A percentile compares a stretch with the other conserved stretches of the same genome.
Evolutionary conservation across 2,113 vertebrate genomes (phyloP).

Genomic region (Asarcornis scutulata): DNA sequence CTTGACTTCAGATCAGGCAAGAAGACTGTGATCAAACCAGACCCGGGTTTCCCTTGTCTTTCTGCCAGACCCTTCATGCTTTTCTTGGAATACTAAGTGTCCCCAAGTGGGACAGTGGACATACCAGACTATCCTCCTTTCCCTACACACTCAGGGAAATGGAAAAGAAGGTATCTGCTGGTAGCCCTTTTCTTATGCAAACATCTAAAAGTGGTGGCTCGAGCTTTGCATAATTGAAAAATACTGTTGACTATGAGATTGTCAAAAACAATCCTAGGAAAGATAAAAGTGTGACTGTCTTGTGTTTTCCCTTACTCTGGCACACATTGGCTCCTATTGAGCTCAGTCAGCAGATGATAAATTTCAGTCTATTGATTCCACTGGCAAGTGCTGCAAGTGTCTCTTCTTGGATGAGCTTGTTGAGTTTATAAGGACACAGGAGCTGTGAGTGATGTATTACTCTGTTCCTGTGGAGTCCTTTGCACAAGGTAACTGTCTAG

Average conservation of each 20-base stretch:
- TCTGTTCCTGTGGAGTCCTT: not conserved
- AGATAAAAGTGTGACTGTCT: not conserved
- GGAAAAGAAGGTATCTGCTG: not conserved
- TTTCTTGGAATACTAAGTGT: fast-evolving
- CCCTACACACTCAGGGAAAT: not conserved
- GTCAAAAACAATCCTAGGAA: not conserved
- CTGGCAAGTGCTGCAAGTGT: slow-evolving; percentile 2
- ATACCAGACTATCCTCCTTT: not conserved
- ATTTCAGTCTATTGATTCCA: slow-evolving; percentile 33
- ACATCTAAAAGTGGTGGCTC: not conserved
- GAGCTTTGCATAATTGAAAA: not conserved
- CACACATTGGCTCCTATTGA: not conserved
- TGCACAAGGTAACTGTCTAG: not conserved
- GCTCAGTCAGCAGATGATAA: slow-evolving; percentile 27
- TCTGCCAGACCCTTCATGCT: not conserved
- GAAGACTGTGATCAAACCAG: not conserved
- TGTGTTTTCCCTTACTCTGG: not conserved
- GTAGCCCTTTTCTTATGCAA: not conserved
- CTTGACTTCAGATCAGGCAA: slow-evolving; percentile 45
- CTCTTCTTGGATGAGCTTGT: not conserved
- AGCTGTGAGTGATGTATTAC: not conserved
- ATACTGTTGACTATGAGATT: not conserved
- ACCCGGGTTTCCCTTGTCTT: not conserved
- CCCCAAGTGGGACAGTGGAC: not conserved
- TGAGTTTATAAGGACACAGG: not conserved